Base-by-base conservation (phyloP, 2,888 invertebrate genomes). In the Epistrophe eligans region DNA sequence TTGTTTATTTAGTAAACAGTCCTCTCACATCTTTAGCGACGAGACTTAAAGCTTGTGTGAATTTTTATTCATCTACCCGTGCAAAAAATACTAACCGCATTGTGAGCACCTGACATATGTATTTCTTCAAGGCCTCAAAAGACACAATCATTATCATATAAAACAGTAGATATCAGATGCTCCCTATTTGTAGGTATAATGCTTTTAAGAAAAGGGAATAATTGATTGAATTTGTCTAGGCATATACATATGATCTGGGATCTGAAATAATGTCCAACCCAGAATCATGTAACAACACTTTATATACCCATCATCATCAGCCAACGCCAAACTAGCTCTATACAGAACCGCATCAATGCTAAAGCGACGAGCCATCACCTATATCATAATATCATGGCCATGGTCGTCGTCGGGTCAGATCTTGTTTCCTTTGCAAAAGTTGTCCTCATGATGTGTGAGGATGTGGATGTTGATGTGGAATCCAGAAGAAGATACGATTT, bases 401-500 rank as follows among this genome's bases (percentile, higher is more conserved):
- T 64, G 66, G 28, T 9, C 17, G 32, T 64, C 48, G 28, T 9
- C 17, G 32, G 60, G 60, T 60, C 60, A 55, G 40, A 24, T 17
- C 43, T 43, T 15, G 62, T 24, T 43, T 43, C 24, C 19, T 24
- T 24, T 24, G 17, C 32, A 48, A 32, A 35, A 66, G 48, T 66
- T 32, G 50, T 67, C 67, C 15, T n/a, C 32, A 48, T 45, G n/a
- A 4, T 7, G 35, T n/a, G n/a, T n/a, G n/a, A n/a, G n/a, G n/a
- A 17, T 32, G 55, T 9, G 52, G 28, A 32, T 17, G n/a, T n/a
- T 8, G 8, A 15, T 32, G 55, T 55, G 28, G 28, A 32, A 32
- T 45, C 48, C 64, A 70, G 40, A 28, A 70, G 66, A 55, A 91
- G 91, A 92, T 92, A 90, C 91, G 91, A 92, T 92, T 92, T 92